Conservation (phyloP, 2,888 invertebrate genomes). For the Listrodromus nycthemerus region DNA sequence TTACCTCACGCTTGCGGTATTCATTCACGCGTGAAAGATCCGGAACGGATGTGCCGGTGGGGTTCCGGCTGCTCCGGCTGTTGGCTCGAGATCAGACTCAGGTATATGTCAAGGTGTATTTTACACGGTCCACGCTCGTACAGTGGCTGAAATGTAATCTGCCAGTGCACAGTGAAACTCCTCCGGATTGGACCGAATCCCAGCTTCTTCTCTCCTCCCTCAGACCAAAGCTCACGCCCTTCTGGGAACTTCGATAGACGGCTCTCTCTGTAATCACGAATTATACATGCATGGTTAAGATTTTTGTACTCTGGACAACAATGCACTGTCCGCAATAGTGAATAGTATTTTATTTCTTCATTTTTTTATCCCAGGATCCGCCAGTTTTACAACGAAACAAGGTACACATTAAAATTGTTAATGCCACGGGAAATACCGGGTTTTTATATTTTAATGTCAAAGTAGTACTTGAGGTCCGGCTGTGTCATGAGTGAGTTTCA, state of each 20-base stretch:
- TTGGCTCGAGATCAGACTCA: conserved; percentile 57
- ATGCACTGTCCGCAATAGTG: no score
- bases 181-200: conserved; percentile 61
- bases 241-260: conserved; percentile 52
- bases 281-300: not conserved
- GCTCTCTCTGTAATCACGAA: not conserved
- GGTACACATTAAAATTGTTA: no score
- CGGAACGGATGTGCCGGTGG: conserved; percentile 66
- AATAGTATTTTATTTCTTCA: no score
- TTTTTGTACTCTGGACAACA: no score
- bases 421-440: no score
- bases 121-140: conserved; percentile 17
- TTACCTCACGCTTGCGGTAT: conserved; percentile 48
- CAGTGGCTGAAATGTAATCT: conserved; percentile 44
- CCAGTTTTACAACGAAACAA: no score
- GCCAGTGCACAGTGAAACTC: conserved; percentile 46
- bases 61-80: conserved; percentile 44
- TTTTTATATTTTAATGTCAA: no score
- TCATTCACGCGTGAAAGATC: conserved; percentile 63
- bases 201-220: conserved; percentile 50
- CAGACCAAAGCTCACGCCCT: conserved; percentile 57
- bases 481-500: no score
- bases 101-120: conserved; percentile 59
- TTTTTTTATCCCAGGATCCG: no score
- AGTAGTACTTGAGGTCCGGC: no score